These are phyloP conservation scores for Phrixothrix hirtus DNA, from an alignment of 2,888 invertebrate species.

Conservation along the genomic window DNA sequence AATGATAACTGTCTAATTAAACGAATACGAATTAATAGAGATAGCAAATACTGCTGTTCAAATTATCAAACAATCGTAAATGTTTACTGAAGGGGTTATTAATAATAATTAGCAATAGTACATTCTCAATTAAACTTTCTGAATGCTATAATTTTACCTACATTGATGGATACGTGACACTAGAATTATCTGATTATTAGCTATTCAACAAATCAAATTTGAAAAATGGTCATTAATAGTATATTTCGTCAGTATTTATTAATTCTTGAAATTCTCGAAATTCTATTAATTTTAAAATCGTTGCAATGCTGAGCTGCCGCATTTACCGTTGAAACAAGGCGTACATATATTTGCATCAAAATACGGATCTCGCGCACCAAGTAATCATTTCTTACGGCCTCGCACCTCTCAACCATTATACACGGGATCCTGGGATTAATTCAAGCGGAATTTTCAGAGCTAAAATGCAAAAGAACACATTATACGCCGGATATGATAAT, in stretches of 20 bases:
- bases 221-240: too few relatives aligned
- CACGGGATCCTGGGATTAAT: conserved; percentile 44
- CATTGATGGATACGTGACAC: too few relatives aligned
- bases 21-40: too few relatives aligned
- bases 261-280: conserved; percentile 1
- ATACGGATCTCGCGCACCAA: conserved; percentile 26
- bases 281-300: conserved; percentile 10
- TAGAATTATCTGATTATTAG: too few relatives aligned
- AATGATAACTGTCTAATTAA: too few relatives aligned
- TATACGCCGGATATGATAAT: conserved; percentile 46
- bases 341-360: conserved; percentile 30
- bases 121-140: too few relatives aligned
- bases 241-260: neutral
- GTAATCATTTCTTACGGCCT: conserved; percentile 40
- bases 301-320: conserved; percentile 4
- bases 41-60: too few relatives aligned
- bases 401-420: conserved; percentile 41
- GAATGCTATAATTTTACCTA: too few relatives aligned
- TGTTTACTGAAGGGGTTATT: too few relatives aligned
- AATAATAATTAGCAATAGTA: too few relatives aligned
- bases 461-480: conserved; percentile 45
- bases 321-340: conserved; percentile 16
- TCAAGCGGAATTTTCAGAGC: conserved; percentile 40
- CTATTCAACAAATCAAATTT: too few relatives aligned
- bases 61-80: too few relatives aligned